Percentiles rank a stretch among this genome's conserved stretches.
phyloP scores from a whole-genome alignment of 1,140 invertebrate species.

The Drosophila simulans region DNA sequence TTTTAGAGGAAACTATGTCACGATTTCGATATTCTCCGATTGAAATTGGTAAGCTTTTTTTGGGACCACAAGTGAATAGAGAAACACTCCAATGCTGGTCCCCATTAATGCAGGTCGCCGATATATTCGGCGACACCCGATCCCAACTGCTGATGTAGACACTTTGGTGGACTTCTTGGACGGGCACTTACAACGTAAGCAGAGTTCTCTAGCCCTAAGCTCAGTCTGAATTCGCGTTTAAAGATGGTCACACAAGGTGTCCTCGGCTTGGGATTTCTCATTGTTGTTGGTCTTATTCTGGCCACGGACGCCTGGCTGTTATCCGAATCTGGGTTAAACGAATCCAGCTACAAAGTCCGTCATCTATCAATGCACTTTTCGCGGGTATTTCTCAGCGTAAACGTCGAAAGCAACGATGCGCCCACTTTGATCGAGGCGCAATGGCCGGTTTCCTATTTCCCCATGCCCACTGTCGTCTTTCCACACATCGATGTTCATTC shows the following conservation, averaged over 20 bases:
- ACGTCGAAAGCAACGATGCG: slow-evolving; percentile 52
- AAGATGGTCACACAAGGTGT: slow-evolving; percentile 47
- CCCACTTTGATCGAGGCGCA: slow-evolving; percentile 77
- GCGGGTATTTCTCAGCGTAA: slow-evolving; percentile 76
- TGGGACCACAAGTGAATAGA: slow-evolving; percentile 1
- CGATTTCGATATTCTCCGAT: too few relatives aligned
- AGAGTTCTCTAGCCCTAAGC: slow-evolving; percentile 8
- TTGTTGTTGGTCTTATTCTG: background rate
- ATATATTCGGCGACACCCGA: slow-evolving; percentile 35
- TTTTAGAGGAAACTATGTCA: too few relatives aligned
- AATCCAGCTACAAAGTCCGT: slow-evolving; percentile 73
- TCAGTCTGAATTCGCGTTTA: slow-evolving; percentile 35
- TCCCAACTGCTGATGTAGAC: slow-evolving; percentile 43
- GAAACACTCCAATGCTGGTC: slow-evolving; percentile 5
- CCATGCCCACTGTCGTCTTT: slow-evolving; percentile 64
- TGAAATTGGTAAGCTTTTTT: too few relatives aligned
- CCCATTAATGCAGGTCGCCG: slow-evolving; percentile 50
- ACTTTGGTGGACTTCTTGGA: slow-evolving; percentile 29
- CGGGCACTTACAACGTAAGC: slow-evolving; percentile 32
- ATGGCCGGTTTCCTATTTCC: slow-evolving; percentile 73
- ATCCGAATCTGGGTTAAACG: slow-evolving; percentile 61
- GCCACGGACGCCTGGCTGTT: slow-evolving; percentile 40
- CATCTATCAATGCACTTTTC: slow-evolving; percentile 75
- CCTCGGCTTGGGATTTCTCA: slow-evolving; percentile 2
- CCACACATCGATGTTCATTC: slow-evolving; percentile 61